A percentile compares a stretch with the other conserved stretches of the same genome.
These are phyloP conservation scores for Lepidurus apus DNA, from an alignment of 1,140 invertebrate genomes.

Conservation along the genomic window DNA sequence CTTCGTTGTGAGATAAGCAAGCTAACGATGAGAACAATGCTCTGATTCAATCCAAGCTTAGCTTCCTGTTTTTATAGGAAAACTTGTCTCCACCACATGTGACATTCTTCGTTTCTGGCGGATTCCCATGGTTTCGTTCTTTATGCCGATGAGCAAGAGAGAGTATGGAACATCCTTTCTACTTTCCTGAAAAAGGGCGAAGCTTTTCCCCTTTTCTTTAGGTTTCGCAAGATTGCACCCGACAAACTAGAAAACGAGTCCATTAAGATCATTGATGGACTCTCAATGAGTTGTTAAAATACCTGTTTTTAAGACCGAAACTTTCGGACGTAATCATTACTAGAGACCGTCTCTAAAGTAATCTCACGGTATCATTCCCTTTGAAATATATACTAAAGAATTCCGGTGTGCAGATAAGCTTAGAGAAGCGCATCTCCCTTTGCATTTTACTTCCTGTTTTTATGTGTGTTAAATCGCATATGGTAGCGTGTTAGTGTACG, in stretches of 20 bases:
- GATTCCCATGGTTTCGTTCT: neutral
- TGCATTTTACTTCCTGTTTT: too few species aligned
- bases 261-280: neutral
- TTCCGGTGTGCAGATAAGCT: too few species aligned
- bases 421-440: too few species aligned
- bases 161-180: neutral
- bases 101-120: neutral
- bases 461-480: too few species aligned
- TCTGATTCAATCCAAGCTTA: neutral
- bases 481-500: too few species aligned
- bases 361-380: too few species aligned
- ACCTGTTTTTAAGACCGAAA: too few species aligned
- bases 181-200: neutral
- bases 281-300: too few species aligned
- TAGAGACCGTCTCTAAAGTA: too few species aligned
- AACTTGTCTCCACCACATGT: neutral
- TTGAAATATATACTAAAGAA: too few species aligned
- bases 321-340: too few species aligned
- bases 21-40: neutral
- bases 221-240: neutral
- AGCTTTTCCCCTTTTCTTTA: constrained; percentile 8
- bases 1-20: neutral
- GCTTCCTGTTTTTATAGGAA: neutral
- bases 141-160: neutral
- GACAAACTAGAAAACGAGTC: neutral